A percentile compares a stretch with the other conserved stretches of the same genome.
These are phyloP conservation scores for Holacanthus passer DNA, from an alignment of 2,113 vertebrate genomes.

Conservation along the genomic window DNA sequence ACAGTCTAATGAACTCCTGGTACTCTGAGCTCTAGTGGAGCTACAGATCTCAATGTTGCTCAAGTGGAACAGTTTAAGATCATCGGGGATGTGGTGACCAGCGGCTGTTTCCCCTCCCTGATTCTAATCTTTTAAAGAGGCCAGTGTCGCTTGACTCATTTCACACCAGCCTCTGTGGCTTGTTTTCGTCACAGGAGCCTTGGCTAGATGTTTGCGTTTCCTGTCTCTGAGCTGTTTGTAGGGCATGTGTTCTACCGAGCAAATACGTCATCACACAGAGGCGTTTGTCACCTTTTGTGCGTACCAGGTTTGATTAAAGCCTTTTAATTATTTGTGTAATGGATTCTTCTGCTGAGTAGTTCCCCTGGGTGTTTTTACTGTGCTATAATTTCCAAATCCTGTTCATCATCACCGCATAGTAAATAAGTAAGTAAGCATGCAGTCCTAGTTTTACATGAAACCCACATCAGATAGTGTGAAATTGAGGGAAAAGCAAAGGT, in stretches of 20 bases:
- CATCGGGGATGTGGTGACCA: conserved; percentile 61
- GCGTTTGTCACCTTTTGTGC: conserved; percentile 56
- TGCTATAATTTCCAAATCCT: conserved; percentile 41
- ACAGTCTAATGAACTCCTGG: background rate
- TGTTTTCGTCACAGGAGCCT: conserved; percentile 67
- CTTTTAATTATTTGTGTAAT: conserved; percentile 63
- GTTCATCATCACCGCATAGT: conserved; percentile 4
- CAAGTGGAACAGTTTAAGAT: conserved; percentile 39
- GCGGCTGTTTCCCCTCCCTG: conserved; percentile 62
- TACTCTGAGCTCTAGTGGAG: background rate
- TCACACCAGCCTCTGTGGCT: conserved; percentile 55
- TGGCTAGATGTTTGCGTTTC: conserved; percentile 52
- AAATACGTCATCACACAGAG: conserved; percentile 56
- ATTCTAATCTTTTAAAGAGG: conserved; percentile 64
- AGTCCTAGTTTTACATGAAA: conserved; percentile 16
- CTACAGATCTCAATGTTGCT: conserved; percentile 22
- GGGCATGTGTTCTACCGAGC: conserved; percentile 35
- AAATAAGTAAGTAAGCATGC: background rate
- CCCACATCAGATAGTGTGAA: conserved; percentile 30
- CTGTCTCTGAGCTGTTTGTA: conserved; percentile 64
- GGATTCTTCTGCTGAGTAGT: conserved; percentile 47
- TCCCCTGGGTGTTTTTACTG: conserved; percentile 54
- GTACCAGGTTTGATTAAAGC: conserved; percentile 37
- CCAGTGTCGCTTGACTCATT: conserved; percentile 69
- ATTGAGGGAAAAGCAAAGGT: background rate